Evolutionary conservation across 2,888 invertebrate genomes (phyloP), one percentile per base, ranked within the genome.

Genomic region (Biston stratarius): DNA sequence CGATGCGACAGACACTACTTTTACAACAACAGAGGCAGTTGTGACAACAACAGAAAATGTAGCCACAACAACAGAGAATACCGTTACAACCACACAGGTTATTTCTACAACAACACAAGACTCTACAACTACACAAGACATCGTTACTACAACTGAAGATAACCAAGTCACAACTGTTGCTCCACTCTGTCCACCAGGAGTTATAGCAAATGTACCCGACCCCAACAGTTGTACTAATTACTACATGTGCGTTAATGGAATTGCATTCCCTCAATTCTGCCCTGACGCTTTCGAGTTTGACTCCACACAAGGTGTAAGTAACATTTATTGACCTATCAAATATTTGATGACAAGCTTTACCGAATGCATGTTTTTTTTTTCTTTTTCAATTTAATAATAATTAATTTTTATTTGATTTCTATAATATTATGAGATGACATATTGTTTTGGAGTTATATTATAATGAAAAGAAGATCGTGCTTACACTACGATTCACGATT

Each of bases 261-360:
- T 55, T 0, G 56, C 74, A 0, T 40, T 79, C 10, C 71, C 61
- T 7, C 51, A 76, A 48, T 65, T 42, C 12, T 85, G 84, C 49
- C 60, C 72, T 2, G 70, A 74, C 0, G 80, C 79, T 3, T 72
- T 74, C 9, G 80, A 83, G 67, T 79, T 78, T 53, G 79, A 82
- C 66, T 71, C 72, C 15, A 60, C 38, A 12, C 9, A 51, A 9
- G 62, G 49, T 58, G 82, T 80, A 70, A 75, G 75, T 73, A 24
- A 24, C 24, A 24, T 24, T 24, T 24, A 24, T 24, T 3, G 1
- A 24, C 24, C 24, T 24, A 24, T 24, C 24, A 24, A n/a, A n/a
- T n/a, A n/a, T 3, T 24, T 24, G 24, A 24, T 24, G 24, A 24
- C 1, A 1, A 24, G 24, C 24, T 24, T 24, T 2, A 24, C 24